Evolutionary conservation across 2,888 invertebrate genomes (phyloP).

Genomic region (Idaea straminata): DNA sequence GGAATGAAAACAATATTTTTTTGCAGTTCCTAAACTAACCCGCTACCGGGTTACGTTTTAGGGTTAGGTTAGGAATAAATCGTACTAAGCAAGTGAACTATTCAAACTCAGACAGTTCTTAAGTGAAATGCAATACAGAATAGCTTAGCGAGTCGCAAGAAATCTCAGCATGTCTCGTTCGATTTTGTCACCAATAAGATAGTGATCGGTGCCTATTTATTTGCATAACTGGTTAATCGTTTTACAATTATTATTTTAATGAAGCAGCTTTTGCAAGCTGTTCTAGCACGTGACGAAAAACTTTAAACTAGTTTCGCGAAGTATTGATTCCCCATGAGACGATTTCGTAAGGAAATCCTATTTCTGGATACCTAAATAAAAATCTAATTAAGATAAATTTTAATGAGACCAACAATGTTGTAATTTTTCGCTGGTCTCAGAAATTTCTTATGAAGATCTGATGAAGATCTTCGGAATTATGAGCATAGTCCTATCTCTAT

Average conservation of each 20-base stretch:
- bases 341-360: not conserved
- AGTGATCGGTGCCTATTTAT: not conserved
- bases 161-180: not conserved
- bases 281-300: not conserved
- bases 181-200: slow-evolving; percentile 6
- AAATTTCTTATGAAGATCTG: too few species aligned
- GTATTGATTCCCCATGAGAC: not conserved
- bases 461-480: too few species aligned
- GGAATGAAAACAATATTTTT: too few species aligned
- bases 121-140: not conserved
- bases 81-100: too few species aligned
- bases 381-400: too few species aligned
- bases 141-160: not conserved
- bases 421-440: too few species aligned
- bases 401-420: too few species aligned
- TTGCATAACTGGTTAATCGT: slow-evolving; percentile 3
- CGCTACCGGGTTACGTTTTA: too few species aligned
- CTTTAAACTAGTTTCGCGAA: not conserved
- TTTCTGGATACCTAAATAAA: not conserved
- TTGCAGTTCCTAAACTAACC: too few species aligned
- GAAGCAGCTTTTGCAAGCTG: not conserved
- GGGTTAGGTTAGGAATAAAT: too few species aligned
- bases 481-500: too few species aligned
- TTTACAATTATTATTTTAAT: slow-evolving; percentile 1
- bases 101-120: too few species aligned